Conservation (phyloP, 2,113 vertebrate genomes). For the Rhineura floridana region DNA sequence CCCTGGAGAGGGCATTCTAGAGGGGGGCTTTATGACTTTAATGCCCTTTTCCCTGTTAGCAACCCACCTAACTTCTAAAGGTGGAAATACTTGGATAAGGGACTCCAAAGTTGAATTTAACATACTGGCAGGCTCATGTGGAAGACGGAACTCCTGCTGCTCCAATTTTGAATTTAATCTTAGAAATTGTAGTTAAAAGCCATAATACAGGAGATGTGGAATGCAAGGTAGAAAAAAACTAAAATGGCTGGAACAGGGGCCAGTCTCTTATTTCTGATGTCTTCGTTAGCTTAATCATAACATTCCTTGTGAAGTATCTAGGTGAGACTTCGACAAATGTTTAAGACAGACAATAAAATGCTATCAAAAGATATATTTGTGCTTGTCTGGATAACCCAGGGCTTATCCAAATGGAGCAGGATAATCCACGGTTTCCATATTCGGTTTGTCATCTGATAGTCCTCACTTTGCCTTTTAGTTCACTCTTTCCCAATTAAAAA, state of each 20-base stretch:
- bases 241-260: background rate
- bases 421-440: too few species aligned
- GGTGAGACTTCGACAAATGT: background rate
- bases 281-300: background rate
- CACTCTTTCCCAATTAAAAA: too few species aligned
- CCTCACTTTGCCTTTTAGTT: too few species aligned
- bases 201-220: background rate
- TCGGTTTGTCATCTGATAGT: too few species aligned
- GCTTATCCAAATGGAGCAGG: too few species aligned
- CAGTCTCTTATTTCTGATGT: background rate
- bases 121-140: background rate
- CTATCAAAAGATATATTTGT: conserved; percentile 26
- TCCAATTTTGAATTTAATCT: background rate
- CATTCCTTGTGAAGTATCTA: conserved; percentile 3
- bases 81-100: background rate
- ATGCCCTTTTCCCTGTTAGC: background rate
- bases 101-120: too few species aligned
- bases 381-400: conserved; percentile 34
- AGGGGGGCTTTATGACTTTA: background rate
- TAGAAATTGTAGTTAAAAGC: background rate
- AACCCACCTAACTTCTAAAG: background rate
- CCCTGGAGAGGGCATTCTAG: background rate
- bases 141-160: background rate
- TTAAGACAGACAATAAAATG: conserved; percentile 16
- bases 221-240: background rate